Evolutionary conservation across 2,113 vertebrate species (phyloP), one percentile per base, ranked within the genome.

Genomic region (Gobiocypris rarus): DNA sequence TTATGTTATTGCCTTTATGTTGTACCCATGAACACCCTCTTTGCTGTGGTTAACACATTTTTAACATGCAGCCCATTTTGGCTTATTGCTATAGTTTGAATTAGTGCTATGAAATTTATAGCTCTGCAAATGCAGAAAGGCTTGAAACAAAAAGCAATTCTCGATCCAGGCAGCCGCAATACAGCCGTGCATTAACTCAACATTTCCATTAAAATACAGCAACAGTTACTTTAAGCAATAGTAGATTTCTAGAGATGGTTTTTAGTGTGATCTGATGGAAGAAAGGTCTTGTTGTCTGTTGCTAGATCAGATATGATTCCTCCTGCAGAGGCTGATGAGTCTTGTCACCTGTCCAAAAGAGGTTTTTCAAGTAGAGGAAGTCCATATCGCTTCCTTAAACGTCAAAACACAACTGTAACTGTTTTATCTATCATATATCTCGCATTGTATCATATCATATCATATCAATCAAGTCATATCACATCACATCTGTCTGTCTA

Each of bases 261-360:
- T 75, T 10, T 58, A 9, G 24, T 77, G 7, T 8, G 5, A 22
- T 59, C 52, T 24, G 52, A 41, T 41, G 52, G 52, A 58, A 41
- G 31, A 14, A 24, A 19, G 22, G 22, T 15, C 54, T 41, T 41
- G 52, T n/a, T 41, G 54, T 77, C 75, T 77, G 22, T 24, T 77
- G 54, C 34, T 77, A 58, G 5, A 58, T 31, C 28, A 76, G 74
- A 52, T 56, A 5, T 79, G 58, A 34, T 65, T 38, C 17, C 31
- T 11, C 19, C 17, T 82, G 56, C 43, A 24, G 65, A 34, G 31
- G 59, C 48, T 75, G 73, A 81, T 74, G 50, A 52, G 56, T 70
- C 43, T 67, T 86, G 74, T 69, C 69, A 81, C 70, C 54, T 83
- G 80, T 81, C 86, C 71, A 75, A 84, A 84, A 83, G 76, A 70